Evolutionary conservation across 2,113 vertebrate genomes (phyloP).

Genomic region (Pedetes capensis): DNA sequence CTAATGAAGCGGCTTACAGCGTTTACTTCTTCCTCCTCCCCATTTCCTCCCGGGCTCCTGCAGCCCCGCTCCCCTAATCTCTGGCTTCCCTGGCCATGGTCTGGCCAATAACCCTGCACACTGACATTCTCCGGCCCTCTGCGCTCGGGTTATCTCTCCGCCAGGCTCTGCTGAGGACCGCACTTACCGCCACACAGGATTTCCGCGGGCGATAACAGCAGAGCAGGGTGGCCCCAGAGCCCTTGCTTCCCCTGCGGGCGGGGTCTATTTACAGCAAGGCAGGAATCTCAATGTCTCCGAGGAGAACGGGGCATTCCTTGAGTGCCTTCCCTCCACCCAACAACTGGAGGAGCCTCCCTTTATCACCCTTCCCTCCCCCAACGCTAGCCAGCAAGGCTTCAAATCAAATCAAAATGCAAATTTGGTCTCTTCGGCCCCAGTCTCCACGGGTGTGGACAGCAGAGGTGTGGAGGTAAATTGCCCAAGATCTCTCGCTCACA

Average conservation of each 20-base stretch:
- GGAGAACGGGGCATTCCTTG: background rate
- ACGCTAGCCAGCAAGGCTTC: background rate
- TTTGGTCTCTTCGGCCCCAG: background rate
- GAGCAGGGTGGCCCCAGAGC: background rate
- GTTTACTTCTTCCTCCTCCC: slow-evolving; percentile 50
- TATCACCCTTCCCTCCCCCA: background rate
- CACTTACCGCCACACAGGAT: slow-evolving; percentile 37
- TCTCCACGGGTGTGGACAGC: background rate
- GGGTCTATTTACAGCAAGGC: background rate
- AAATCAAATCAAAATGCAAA: background rate
- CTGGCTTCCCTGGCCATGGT: background rate
- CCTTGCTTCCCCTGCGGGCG: background rate
- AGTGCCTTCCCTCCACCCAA: background rate
- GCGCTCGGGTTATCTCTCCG: background rate
- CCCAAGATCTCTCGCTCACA: background rate
- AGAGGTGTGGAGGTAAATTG: background rate
- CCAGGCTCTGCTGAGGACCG: background rate
- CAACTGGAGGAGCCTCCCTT: background rate
- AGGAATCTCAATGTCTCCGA: background rate
- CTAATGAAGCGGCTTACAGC: slow-evolving; percentile 5
- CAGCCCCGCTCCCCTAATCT: background rate
- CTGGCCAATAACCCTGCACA: slow-evolving; percentile 19
- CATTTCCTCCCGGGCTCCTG: background rate
- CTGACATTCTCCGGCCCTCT: background rate
- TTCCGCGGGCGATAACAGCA: slow-evolving; percentile 24